Base-by-base conservation (phyloP, 2,888 invertebrate genomes). In the Spilarctia lutea region DNA sequence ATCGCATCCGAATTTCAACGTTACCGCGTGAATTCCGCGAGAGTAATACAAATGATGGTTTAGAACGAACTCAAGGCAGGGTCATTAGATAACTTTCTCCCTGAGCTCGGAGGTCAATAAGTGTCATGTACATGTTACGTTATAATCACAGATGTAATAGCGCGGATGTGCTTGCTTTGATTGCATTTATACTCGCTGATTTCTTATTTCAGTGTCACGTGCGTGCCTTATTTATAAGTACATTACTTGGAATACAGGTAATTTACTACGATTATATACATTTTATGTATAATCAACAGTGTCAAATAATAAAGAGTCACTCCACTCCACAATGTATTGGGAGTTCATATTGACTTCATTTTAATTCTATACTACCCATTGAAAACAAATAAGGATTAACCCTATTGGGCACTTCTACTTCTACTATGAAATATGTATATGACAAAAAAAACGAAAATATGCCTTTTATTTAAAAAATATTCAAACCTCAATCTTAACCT, bases 81-180 rank as follows among this genome's bases (percentile, higher is more conserved):
- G 73, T 71, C 75, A 68, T 75, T 72, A 74, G 69, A 39, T 65
- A 48, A 56, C 82, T 83, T 83, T 83, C 82, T 75, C 81, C 35
- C 10, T 45, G n/a, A 45, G 27, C 63, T 48, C 65, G 20, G 78
- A 80, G 83, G 82, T 83, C 83, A 78, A 75, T 56, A 81, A 75
- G 77, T 72, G 77, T 70, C 65, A 70, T 66, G 56, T 6, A 68
- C 66, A 65, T 75, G 76, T 52, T 67, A 65, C 20, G 74, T 69
- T 78, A 76, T 77, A 69, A 78, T 67, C 73, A 52, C 56, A 33
- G 30, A 18, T 35, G 30, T 33, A 18, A 63, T 60, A 33, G 42
- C 35, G 65, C 60, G 68, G 69, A 79, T 77, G 68, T 74, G n/a
- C 67, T 30, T 30, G 24, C 48, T 52, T 52, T 18, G 24, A 1